These are phyloP conservation scores for Psammodynastes pulverulentus DNA, from an alignment of 2,113 vertebrate species.

Conservation along the genomic window DNA sequence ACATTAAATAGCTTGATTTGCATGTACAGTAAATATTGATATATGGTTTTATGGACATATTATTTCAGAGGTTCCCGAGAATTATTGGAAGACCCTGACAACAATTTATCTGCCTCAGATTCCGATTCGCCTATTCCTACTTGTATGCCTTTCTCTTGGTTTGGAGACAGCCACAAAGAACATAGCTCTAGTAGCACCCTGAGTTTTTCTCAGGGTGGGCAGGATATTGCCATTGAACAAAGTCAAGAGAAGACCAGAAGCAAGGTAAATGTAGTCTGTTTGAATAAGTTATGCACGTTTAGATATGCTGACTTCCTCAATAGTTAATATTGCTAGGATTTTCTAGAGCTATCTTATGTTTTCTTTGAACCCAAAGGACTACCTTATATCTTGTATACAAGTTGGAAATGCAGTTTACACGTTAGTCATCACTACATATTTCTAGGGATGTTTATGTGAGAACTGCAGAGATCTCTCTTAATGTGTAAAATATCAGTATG, in stretches of 20 bases:
- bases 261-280: constrained; percentile 72
- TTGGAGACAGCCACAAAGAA: constrained; percentile 86
- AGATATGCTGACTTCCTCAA: constrained; percentile 3
- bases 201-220: constrained; percentile 64
- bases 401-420: too few relatives aligned
- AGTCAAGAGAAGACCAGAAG: constrained; percentile 76
- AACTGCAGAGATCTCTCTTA: neutral
- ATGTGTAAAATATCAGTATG: neutral
- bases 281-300: constrained; percentile 33
- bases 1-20: neutral
- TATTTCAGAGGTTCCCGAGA: constrained; percentile 82
- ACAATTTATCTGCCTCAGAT: constrained; percentile 82
- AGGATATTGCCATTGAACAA: constrained; percentile 72
- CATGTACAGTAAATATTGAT: neutral
- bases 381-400: neutral
- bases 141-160: constrained; percentile 93
- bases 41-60: neutral
- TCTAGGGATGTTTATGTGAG: neutral
- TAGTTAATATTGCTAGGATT: neutral
- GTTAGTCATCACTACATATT: neutral
- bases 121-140: constrained; percentile 86
- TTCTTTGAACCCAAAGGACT: neutral
- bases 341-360: neutral
- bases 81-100: constrained; percentile 81
- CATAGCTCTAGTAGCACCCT: constrained; percentile 78